Base-by-base conservation (phyloP, 2,888 invertebrate genomes). In the Ypsolopha scabrella region DNA sequence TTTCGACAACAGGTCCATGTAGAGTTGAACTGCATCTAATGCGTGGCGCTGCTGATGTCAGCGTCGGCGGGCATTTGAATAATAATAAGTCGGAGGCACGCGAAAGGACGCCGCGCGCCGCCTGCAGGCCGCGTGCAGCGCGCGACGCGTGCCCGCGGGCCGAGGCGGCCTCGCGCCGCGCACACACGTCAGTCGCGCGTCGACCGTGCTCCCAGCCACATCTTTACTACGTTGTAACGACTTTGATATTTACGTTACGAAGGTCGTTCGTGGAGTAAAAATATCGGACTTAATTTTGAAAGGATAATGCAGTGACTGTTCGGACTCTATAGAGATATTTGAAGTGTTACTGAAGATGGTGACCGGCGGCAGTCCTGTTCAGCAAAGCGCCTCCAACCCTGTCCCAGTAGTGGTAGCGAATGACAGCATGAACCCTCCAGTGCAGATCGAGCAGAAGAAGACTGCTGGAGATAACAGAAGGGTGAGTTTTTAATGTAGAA, bases 111-210 rank as follows among this genome's bases (percentile, higher is more conserved):
- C 52, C 34, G 51, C 41, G 48, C 41, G 38, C 48, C 43, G 36
- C 13, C n/a, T 11, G 33, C 34, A 8, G 14, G 37, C 24, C 36
- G 37, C n/a, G 47, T 36, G 48, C 36, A 36, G 48, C 81, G 86
- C 76, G 76, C 81, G 78, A 73, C 61, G 38, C 52, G 59, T 58
- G 54, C 44, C 49, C 47, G 41, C 10, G 8, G 11, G 43, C 43
- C 53, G 82, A 73, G 63, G 63, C 64, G 65, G 72, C 75, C 82
- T 86, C 77, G 76, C 81, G 78, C 74, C 60, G 36, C 52, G 58
- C 59, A 52, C 53, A 57, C 53, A 60, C 67, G 69, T 60, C 80
- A 80, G 81, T 83, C 82, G 82, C 75, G 77, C 79, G 82, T 60
- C 80, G 67, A 64, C 70, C 58, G 57, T 65, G 62, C 58, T 59